phyloP scores from a whole-genome alignment of 2,797 vertebrate species.

The Centropyge bicolor region DNA sequence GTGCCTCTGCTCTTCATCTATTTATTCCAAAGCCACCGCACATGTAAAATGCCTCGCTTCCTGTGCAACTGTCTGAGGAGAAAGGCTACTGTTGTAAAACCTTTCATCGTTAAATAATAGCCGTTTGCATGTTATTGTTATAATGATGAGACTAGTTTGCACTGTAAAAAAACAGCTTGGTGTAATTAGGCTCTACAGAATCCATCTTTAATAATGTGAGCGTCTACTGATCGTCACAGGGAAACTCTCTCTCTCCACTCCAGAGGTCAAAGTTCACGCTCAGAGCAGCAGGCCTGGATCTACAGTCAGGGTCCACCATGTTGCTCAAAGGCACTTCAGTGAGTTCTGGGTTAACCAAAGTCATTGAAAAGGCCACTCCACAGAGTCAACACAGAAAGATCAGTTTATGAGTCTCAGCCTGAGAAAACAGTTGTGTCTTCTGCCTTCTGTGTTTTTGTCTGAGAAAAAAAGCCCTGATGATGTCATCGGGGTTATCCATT shows the following conservation, averaged over 20 bases:
- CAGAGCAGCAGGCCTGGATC: background rate
- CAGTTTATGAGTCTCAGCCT: background rate
- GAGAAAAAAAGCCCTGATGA: slow-evolving; percentile 12
- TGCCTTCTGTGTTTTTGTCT: background rate
- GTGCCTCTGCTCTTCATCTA: slow-evolving; percentile 41
- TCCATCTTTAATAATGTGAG: slow-evolving; percentile 3
- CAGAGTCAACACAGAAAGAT: background rate
- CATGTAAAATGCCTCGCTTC: slow-evolving; percentile 41
- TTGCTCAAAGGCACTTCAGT: slow-evolving; percentile 2
- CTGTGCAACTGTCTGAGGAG: slow-evolving; percentile 16
- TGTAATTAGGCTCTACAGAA: background rate
- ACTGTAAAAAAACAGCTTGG: background rate
- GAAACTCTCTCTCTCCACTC: background rate
- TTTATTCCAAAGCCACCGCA: slow-evolving; percentile 50
- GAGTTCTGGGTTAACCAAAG: background rate
- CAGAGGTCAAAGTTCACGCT: slow-evolving; percentile 40
- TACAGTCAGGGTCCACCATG: background rate
- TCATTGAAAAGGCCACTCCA: background rate
- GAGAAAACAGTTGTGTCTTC: background rate
- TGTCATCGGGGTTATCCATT: slow-evolving; percentile 26
- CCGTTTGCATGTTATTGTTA: background rate
- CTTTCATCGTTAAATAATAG: background rate
- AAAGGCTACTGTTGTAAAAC: background rate
- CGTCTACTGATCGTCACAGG: background rate
- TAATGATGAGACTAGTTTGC: background rate